A percentile compares a stretch with the other conserved stretches of the same genome.
These are phyloP conservation scores for Agrotis exclamationis DNA, from an alignment of 2,888 invertebrate species.

Conservation along the genomic window DNA sequence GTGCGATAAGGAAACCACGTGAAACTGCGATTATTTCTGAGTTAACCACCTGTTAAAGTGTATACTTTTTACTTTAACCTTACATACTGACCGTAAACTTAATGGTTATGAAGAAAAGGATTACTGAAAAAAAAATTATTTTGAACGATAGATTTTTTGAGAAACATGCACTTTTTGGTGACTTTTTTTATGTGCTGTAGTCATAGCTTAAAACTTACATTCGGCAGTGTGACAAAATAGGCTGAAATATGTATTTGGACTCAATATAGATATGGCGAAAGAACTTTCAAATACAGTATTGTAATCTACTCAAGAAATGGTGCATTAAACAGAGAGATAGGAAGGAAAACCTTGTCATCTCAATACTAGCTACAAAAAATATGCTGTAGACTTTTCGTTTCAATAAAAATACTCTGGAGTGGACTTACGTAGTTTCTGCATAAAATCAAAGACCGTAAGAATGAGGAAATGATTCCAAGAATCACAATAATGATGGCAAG, in stretches of 20 bases:
- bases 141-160: too few relatives aligned
- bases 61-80: background rate
- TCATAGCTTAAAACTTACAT: background rate
- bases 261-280: too few relatives aligned
- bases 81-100: background rate
- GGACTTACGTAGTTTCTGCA: background rate
- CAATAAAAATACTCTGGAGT: background rate
- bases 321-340: background rate
- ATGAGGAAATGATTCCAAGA: constrained; percentile 21
- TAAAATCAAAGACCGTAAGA: background rate
- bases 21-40: constrained; percentile 43
- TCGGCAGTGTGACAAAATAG: background rate
- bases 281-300: too few relatives aligned
- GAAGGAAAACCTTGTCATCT: background rate
- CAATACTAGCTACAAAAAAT: too few relatives aligned
- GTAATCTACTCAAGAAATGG: too few relatives aligned
- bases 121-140: too few relatives aligned
- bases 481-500: constrained; percentile 15
- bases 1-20: constrained; percentile 50
- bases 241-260: background rate
- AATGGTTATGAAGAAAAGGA: background rate
- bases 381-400: background rate
- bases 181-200: too few relatives aligned
- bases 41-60: constrained; percentile 26
- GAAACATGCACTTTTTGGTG: too few relatives aligned